Evolutionary conservation across 53 echinoderm and acorn worm species (phyloP).

Genomic region (Hippasteria phrygiana): DNA sequence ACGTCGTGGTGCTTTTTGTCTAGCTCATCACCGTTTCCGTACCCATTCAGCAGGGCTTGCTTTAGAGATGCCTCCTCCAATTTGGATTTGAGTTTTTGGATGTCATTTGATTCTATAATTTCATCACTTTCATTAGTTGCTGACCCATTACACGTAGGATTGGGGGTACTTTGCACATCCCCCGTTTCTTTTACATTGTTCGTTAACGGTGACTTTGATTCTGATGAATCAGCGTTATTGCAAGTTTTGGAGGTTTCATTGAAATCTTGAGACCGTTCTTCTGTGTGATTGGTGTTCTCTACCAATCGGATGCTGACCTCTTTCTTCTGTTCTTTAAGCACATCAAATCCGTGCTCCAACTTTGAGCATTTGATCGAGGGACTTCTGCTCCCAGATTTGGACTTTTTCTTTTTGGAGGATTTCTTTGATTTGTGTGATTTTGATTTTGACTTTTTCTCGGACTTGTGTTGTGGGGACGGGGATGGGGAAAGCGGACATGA

Average conservation of each 20-base stretch:
- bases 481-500: constrained; percentile 24
- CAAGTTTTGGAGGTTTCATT: constrained; percentile 24
- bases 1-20: constrained; percentile 48
- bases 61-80: constrained; percentile 50
- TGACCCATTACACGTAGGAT: constrained; percentile 55
- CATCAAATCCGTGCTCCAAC: constrained; percentile 9
- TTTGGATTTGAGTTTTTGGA: constrained; percentile 58
- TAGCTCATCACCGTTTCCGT: constrained; percentile 54
- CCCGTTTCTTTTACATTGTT: constrained; percentile 4
- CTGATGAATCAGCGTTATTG: constrained; percentile 47
- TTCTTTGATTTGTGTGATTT: constrained; percentile 63
- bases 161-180: not conserved
- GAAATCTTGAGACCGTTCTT: not conserved
- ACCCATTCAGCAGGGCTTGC: constrained; percentile 63
- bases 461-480: constrained; percentile 43
- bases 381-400: constrained; percentile 40
- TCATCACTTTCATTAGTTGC: constrained; percentile 33
- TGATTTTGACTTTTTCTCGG: constrained; percentile 53
- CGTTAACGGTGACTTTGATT: not conserved
- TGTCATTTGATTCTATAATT: constrained; percentile 34
- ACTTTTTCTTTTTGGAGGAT: constrained; percentile 63
- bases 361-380: constrained; percentile 36
- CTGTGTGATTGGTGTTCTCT: constrained; percentile 16
- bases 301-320: constrained; percentile 20
- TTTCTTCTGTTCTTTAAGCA: constrained; percentile 18